Evolutionary conservation across 2,797 vertebrate genomes (phyloP).

Genomic region (Semotilus atromaculatus): DNA sequence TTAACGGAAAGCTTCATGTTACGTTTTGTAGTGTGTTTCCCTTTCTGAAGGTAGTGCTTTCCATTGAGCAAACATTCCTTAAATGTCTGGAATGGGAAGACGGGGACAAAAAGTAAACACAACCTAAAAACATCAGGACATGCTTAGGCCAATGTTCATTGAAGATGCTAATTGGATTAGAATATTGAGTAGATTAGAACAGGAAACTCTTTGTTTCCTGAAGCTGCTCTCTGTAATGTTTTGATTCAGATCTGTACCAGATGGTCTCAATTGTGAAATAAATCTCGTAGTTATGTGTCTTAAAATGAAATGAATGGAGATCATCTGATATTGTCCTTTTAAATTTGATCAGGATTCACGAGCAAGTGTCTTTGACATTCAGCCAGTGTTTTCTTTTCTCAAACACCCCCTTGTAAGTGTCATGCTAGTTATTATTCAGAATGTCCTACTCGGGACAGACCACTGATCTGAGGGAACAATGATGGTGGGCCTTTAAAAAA

Average conservation of each 20-base stretch:
- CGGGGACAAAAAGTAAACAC: slow-evolving; percentile 39
- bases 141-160: background rate
- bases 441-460: background rate
- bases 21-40: slow-evolving; percentile 6
- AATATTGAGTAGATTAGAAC: slow-evolving; percentile 2
- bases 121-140: background rate
- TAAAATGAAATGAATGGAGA: background rate
- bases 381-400: slow-evolving; percentile 35
- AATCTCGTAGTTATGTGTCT: background rate
- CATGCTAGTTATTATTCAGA: background rate
- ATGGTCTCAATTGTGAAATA: background rate
- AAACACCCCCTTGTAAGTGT: background rate
- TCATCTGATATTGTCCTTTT: slow-evolving; percentile 53
- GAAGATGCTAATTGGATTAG: background rate
- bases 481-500: slow-evolving; percentile 11
- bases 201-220: slow-evolving; percentile 5
- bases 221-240: background rate
- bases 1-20: background rate
- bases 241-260: background rate
- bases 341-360: slow-evolving; percentile 58
- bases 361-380: slow-evolving; percentile 14
- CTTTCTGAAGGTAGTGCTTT: slow-evolving; percentile 44
- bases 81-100: slow-evolving; percentile 19
- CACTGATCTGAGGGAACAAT: background rate
- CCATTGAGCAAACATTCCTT: slow-evolving; percentile 34